phyloP scores from a whole-genome alignment of 2,113 vertebrate genomes.

The Bettongia penicillata region DNA sequence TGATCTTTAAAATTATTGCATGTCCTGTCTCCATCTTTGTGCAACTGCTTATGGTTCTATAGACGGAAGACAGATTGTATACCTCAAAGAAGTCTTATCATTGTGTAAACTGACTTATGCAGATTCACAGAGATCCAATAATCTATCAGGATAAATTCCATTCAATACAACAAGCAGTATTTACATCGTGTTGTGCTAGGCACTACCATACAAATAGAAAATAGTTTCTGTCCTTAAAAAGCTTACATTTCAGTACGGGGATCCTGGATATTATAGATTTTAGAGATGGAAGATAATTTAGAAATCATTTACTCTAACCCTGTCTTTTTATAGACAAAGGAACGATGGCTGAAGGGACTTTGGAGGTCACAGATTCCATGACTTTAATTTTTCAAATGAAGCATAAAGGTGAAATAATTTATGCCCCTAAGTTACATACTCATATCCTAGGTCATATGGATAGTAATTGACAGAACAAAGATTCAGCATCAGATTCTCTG shows the following conservation, averaged over 20 bases:
- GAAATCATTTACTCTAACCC: background rate
- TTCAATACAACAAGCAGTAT: background rate
- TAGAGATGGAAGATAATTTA: too few species aligned
- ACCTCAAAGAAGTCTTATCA: background rate
- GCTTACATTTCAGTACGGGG: background rate
- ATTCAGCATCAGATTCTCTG: background rate
- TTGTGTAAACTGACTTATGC: background rate
- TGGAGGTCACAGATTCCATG: background rate
- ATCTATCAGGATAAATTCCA: background rate
- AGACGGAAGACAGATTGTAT: background rate
- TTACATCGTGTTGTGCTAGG: background rate
- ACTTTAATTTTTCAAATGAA: background rate
- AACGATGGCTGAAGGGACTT: background rate
- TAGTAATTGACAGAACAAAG: background rate
- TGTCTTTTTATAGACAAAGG: background rate
- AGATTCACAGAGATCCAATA: background rate
- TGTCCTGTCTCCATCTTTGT: background rate
- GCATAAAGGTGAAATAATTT: background rate
- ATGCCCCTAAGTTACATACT: background rate
- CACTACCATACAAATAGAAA: background rate
- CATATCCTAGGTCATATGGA: background rate
- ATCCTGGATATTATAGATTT: too few species aligned
- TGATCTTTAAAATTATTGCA: background rate
- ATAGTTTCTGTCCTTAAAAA: background rate
- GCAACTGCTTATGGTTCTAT: background rate